Percentiles rank a stretch among this genome's conserved stretches.
phyloP scores from a whole-genome alignment of 2,888 invertebrate species.

The Phlogophora meticulosa region DNA sequence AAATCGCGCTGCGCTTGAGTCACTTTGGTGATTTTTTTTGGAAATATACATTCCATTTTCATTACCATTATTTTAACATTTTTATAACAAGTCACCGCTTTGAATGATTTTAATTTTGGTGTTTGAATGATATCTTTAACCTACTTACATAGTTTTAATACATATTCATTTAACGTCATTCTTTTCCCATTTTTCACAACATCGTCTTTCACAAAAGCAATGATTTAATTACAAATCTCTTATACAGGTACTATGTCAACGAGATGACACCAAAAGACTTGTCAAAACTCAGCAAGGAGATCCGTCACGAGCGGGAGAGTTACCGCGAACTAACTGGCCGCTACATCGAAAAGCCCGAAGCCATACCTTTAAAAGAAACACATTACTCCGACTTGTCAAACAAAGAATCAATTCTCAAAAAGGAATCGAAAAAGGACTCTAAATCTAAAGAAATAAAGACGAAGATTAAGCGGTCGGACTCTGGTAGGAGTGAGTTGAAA shows the following conservation, averaged over 20 bases:
- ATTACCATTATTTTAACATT: conserved; percentile 19
- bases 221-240: background rate
- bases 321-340: conserved; percentile 87
- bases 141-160: conserved; percentile 17
- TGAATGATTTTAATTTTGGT: conserved; percentile 21
- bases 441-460: conserved; percentile 86
- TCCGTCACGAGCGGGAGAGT: conserved; percentile 87
- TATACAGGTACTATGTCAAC: conserved; percentile 82
- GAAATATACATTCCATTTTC: conserved; percentile 16
- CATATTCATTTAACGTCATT: conserved; percentile 11
- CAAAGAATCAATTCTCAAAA: conserved; percentile 80
- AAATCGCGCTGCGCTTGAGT: background rate
- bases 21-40: background rate
- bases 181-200: background rate
- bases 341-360: conserved; percentile 86
- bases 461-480: conserved; percentile 86
- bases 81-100: conserved; percentile 20
- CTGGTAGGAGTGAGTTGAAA: conserved; percentile 82
- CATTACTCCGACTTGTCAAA: conserved; percentile 83
- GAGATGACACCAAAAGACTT: conserved; percentile 87
- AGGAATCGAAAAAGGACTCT: conserved; percentile 79
- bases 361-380: conserved; percentile 80
- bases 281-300: conserved; percentile 87
- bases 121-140: conserved; percentile 18
- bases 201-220: background rate